These are phyloP conservation scores for Drosophila ochracea DNA, from an alignment of 2,888 invertebrate genomes.

Conservation along the genomic window DNA sequence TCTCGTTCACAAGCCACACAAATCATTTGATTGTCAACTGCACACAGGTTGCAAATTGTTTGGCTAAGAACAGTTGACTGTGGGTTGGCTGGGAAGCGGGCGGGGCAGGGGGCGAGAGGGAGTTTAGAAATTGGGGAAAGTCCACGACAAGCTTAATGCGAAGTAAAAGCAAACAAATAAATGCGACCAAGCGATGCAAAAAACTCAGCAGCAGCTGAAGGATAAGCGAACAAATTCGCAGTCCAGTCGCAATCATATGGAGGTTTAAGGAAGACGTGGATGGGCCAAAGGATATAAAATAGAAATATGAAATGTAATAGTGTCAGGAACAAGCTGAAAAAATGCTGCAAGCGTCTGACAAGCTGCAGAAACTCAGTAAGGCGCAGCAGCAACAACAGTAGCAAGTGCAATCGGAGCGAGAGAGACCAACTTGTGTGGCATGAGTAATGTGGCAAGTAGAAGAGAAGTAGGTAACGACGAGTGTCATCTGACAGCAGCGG, in stretches of 20 bases:
- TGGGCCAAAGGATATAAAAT: conserved; percentile 13
- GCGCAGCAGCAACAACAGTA: conserved; percentile 26
- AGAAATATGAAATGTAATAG: conserved; percentile 77
- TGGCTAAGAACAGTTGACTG: conserved; percentile 5
- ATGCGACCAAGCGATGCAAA: conserved; percentile 26
- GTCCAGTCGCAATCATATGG: conserved; percentile 27
- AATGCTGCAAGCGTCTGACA: conserved; percentile 64
- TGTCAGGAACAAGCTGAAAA: conserved; percentile 73
- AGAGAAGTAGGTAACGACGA: not conserved
- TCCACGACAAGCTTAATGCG: conserved; percentile 27
- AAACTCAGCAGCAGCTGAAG: conserved; percentile 8
- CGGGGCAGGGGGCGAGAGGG: not conserved
- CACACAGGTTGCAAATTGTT: conserved; percentile 42
- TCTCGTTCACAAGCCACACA: conserved; percentile 33
- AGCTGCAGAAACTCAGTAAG: conserved; percentile 44
- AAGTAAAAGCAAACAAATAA: conserved; percentile 37
- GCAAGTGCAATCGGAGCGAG: conserved; percentile 23
- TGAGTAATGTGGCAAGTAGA: conserved; percentile 23
- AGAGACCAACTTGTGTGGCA: conserved; percentile 38
- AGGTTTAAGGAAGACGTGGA: not conserved
- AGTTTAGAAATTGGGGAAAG: conserved; percentile 5
- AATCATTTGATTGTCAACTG: conserved; percentile 48
- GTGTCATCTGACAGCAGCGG: not conserved
- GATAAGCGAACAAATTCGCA: conserved; percentile 17
- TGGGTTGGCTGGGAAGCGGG: not conserved